Percentiles rank a stretch among this genome's conserved stretches.
These are phyloP conservation scores for Larimichthys crocea DNA, from an alignment of 2,113 vertebrate species.

Conservation along the genomic window DNA sequence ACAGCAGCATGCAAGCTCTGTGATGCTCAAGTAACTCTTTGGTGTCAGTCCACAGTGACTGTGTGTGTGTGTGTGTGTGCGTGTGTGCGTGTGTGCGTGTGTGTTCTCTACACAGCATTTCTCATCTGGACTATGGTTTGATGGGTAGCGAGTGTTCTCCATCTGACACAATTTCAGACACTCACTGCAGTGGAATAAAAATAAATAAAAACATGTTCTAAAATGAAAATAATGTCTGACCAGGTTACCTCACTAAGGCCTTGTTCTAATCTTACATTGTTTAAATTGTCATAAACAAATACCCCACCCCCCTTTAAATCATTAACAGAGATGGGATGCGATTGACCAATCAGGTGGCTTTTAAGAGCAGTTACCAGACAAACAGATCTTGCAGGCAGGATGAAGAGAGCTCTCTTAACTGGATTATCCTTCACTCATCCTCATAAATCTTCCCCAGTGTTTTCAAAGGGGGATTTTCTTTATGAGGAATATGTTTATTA, in stretches of 20 bases:
- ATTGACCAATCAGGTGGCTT: constrained; percentile 60
- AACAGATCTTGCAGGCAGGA: constrained; percentile 41
- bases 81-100: not conserved
- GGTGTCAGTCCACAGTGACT: not conserved
- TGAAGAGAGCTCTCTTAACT: not conserved
- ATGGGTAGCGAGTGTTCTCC: not conserved
- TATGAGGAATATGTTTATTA: not conserved
- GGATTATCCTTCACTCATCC: not conserved
- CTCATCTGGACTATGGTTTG: not conserved
- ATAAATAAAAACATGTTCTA: not conserved
- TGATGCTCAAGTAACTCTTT: not conserved
- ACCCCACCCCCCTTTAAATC: constrained; percentile 47
- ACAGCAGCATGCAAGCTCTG: not conserved
- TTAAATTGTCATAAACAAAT: not conserved
- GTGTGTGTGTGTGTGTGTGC: not conserved
- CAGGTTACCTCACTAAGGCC: not conserved
- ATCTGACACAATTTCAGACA: not conserved
- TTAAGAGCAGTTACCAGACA: constrained; percentile 39
- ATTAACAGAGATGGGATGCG: constrained; percentile 76
- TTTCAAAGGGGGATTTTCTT: not conserved
- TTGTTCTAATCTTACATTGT: not conserved
- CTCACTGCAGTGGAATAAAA: not conserved
- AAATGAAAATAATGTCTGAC: not conserved
- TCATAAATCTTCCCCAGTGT: not conserved
- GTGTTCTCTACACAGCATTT: not conserved